These are phyloP conservation scores for Siniperca scherzeri DNA, from an alignment of 2,797 vertebrate genomes.

Conservation along the genomic window DNA sequence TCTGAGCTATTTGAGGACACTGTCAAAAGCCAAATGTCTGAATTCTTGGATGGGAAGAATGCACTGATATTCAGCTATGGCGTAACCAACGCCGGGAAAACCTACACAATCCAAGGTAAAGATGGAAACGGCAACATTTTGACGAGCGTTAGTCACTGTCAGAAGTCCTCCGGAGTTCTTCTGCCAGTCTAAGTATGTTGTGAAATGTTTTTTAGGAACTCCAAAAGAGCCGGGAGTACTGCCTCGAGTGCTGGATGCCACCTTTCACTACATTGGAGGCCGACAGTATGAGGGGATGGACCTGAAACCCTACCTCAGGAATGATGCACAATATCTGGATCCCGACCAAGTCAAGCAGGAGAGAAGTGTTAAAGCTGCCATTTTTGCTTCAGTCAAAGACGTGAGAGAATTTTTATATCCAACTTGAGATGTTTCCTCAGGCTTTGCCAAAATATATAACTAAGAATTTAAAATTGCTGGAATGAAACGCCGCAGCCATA, in stretches of 20 bases:
- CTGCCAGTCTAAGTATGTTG: not conserved
- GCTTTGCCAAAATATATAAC: not conserved
- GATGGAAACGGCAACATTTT: not conserved
- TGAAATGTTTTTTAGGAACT: conserved; percentile 80
- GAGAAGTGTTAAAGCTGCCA: conserved; percentile 81
- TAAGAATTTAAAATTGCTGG: not conserved
- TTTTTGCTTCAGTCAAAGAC: conserved; percentile 89
- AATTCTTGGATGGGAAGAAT: conserved; percentile 88
- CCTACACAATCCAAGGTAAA: conserved; percentile 93
- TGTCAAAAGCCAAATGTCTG: conserved; percentile 84
- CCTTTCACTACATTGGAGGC: conserved; percentile 85
- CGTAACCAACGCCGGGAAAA: conserved; percentile 96
- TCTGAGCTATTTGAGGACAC: conserved; percentile 89
- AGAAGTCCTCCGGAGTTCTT: not conserved
- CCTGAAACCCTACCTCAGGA: conserved; percentile 90
- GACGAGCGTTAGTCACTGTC: accelerated
- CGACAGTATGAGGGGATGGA: conserved; percentile 89
- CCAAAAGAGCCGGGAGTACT: conserved; percentile 90
- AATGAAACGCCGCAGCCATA: not conserved
- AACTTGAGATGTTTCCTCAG: not conserved
- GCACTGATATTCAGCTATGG: conserved; percentile 93
- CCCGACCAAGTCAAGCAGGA: conserved; percentile 88
- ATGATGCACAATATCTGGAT: conserved; percentile 85
- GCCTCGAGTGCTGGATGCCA: conserved; percentile 87
- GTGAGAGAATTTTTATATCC: conserved; percentile 66